phyloP scores from a whole-genome alignment of 2,113 vertebrate species.

The Trinectes maculatus region DNA sequence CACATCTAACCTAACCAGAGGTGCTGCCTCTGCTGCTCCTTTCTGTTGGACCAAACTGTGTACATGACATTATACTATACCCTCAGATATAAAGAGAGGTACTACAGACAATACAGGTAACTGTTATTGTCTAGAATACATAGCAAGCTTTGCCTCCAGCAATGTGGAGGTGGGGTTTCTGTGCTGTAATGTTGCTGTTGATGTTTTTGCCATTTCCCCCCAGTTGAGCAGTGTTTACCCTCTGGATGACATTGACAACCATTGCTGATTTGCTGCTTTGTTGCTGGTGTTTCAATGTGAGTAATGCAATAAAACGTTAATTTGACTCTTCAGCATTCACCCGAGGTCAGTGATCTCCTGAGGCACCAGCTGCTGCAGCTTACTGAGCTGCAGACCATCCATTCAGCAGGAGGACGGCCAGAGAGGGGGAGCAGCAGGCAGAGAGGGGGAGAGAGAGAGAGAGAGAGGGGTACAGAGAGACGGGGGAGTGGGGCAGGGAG shows the following conservation, averaged over 20 bases:
- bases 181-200: not conserved
- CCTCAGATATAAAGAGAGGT: slow-evolving; percentile 17
- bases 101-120: slow-evolving; percentile 24
- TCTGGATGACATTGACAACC: slow-evolving; percentile 67
- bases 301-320: slow-evolving; percentile 74
- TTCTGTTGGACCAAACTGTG: slow-evolving; percentile 28
- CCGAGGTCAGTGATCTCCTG: slow-evolving; percentile 58
- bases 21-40: slow-evolving; percentile 24
- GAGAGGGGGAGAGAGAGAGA: not conserved
- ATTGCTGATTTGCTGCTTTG: slow-evolving; percentile 24
- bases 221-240: slow-evolving; percentile 48
- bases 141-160: not conserved
- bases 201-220: slow-evolving; percentile 17
- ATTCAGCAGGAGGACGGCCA: slow-evolving; percentile 5
- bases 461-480: not conserved
- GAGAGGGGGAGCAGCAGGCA: not conserved
- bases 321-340: slow-evolving; percentile 62
- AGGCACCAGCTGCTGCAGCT: slow-evolving; percentile 49
- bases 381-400: slow-evolving; percentile 27
- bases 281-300: slow-evolving; percentile 43
- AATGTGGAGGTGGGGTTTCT: not conserved
- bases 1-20: slow-evolving; percentile 45
- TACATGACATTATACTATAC: slow-evolving; percentile 34
- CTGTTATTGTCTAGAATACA: not conserved
- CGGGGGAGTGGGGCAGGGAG: not conserved